These are phyloP conservation scores for Cyclopterus lumpus DNA, from an alignment of 2,797 vertebrate genomes.

Conservation along the genomic window DNA sequence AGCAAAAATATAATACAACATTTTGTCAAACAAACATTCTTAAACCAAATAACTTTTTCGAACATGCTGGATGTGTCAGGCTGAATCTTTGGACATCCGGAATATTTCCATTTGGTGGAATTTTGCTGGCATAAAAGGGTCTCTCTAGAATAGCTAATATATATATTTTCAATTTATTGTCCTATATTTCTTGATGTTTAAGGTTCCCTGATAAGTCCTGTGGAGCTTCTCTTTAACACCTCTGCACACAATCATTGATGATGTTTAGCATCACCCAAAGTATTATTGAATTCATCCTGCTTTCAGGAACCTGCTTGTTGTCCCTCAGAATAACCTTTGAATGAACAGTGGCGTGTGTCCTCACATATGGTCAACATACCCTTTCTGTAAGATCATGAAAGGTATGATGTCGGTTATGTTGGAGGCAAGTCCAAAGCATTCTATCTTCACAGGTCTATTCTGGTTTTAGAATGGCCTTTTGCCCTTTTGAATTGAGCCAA, in stretches of 20 bases:
- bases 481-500: conserved; percentile 45
- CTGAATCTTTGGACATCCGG: not conserved
- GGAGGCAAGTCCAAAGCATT: conserved; percentile 22
- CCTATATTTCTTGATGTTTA: conserved; percentile 14
- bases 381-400: conserved; percentile 11
- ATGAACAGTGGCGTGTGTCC: not conserved
- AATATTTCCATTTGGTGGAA: not conserved
- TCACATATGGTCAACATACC: conserved; percentile 18
- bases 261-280: conserved; percentile 4
- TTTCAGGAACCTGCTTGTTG: not conserved
- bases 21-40: not conserved
- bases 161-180: not conserved
- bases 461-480: conserved; percentile 29
- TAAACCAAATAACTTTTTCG: not conserved
- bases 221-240: conserved; percentile 4
- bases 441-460: conserved; percentile 49
- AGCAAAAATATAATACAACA: too few species aligned
- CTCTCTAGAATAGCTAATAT: not conserved
- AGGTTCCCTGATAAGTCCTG: conserved; percentile 32
- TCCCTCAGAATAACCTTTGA: not conserved
- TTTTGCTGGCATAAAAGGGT: not conserved
- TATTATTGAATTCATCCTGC: not conserved
- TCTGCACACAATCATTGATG: not conserved
- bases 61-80: not conserved
- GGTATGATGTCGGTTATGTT: conserved; percentile 28